Percentiles rank a stretch among this genome's conserved stretches.
phyloP scores from a whole-genome alignment of 2,113 vertebrate species.

The Cairina moschata region DNA sequence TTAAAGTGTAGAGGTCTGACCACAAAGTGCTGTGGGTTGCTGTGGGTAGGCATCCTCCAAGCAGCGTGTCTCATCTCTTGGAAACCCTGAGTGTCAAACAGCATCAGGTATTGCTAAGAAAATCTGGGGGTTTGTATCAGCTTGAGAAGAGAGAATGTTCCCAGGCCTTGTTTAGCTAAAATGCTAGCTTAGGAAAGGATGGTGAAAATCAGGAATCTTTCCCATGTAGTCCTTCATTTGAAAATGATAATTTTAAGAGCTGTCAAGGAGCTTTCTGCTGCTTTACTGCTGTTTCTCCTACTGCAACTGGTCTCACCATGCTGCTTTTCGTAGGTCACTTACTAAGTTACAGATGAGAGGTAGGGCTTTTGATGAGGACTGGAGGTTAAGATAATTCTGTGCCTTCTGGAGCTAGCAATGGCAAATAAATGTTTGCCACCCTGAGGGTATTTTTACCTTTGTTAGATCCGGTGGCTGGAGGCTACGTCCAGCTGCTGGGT shows the following conservation, averaged over 20 bases:
- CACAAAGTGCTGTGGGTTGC: slow-evolving; percentile 39
- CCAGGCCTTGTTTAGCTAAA: neutral
- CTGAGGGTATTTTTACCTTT: neutral
- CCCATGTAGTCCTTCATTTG: rapidly evolving
- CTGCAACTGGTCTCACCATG: rapidly evolving
- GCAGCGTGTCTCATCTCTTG: slow-evolving; percentile 34
- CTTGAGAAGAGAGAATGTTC: neutral
- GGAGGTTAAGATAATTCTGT: neutral
- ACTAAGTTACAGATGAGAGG: neutral
- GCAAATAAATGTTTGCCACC: neutral
- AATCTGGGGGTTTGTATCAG: neutral
- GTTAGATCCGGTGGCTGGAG: neutral
- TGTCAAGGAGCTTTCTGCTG: neutral
- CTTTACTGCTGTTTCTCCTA: neutral
- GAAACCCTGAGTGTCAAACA: slow-evolving; percentile 74
- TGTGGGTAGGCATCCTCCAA: slow-evolving; percentile 23
- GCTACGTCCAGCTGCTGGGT: neutral
- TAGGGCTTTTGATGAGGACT: neutral
- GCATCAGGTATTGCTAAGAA: neutral
- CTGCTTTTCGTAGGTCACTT: neutral
- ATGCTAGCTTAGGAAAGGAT: neutral
- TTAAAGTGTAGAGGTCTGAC: slow-evolving; percentile 25
- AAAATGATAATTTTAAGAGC: neutral
- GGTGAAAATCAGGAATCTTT: rapidly evolving
- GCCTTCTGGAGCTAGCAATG: neutral